phyloP scores from a whole-genome alignment of 2,113 vertebrate species.

The Oncorhynchus kisutch region DNA sequence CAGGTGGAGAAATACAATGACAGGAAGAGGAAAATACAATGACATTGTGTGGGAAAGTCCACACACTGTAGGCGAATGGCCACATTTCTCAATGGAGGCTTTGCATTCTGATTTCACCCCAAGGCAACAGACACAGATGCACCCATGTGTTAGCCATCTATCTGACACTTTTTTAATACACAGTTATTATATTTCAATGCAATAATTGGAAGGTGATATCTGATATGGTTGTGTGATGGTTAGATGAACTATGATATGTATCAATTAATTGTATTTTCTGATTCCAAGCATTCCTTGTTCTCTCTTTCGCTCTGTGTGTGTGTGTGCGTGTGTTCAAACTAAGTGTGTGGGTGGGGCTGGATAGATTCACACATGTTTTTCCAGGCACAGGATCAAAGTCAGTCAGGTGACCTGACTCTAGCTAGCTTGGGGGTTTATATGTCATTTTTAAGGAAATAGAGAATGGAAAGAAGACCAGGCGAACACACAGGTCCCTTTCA shows the following conservation, averaged over 20 bases:
- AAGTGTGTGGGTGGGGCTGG: conserved; percentile 37
- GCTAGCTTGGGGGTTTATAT: conserved; percentile 43
- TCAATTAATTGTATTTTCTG: conserved; percentile 31
- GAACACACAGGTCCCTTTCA: conserved; percentile 46
- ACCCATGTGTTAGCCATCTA: background rate
- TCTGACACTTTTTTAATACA: background rate
- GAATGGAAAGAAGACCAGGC: conserved; percentile 8
- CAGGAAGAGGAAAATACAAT: conserved; percentile 31
- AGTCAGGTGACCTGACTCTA: conserved; percentile 55
- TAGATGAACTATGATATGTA: conserved; percentile 13
- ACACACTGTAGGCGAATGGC: background rate
- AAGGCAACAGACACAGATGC: conserved; percentile 19
- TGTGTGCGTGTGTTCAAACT: conserved; percentile 21
- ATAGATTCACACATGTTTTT: conserved; percentile 49
- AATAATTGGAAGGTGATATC: background rate
- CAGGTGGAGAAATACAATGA: conserved; percentile 25
- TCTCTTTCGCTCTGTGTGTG: background rate
- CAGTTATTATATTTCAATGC: conserved; percentile 9
- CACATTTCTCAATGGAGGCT: conserved; percentile 5
- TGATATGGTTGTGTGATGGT: conserved; percentile 26
- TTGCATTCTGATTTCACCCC: background rate
- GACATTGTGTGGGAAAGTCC: conserved; percentile 9
- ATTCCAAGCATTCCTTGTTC: conserved; percentile 29
- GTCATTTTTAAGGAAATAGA: conserved; percentile 46
- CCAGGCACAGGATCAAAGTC: conserved; percentile 57